Conservation (phyloP, 1,140 invertebrate genomes). For the Macrostomum lignano region DNA sequence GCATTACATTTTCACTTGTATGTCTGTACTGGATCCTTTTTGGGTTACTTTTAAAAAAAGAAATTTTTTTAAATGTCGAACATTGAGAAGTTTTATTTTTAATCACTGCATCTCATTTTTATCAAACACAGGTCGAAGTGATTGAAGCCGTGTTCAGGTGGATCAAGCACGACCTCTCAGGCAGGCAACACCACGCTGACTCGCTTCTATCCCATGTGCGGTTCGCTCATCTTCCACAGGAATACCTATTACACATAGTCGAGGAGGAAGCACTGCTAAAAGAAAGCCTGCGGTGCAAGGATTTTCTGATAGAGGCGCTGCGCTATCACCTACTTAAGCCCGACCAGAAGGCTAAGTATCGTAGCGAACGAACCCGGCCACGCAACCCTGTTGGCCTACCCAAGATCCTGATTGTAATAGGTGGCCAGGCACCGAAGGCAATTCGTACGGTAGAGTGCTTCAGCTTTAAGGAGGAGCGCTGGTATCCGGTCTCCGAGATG, state of each 20-base stretch:
- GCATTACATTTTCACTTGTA: too few relatives aligned
- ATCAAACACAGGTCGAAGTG: too few relatives aligned
- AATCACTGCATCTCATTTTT: too few relatives aligned
- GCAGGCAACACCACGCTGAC: too few relatives aligned
- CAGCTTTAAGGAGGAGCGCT: slow-evolving; percentile 48
- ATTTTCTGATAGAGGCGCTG: slow-evolving; percentile 74
- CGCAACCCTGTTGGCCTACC: slow-evolving; percentile 52
- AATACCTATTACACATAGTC: slow-evolving; percentile 57
- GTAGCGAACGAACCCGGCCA: slow-evolving; percentile 49
- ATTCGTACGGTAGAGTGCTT: slow-evolving; percentile 66
- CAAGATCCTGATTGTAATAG: slow-evolving; percentile 58
- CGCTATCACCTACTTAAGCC: slow-evolving; percentile 64
- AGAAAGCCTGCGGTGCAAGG: slow-evolving; percentile 52
- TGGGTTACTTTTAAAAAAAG: too few relatives aligned
- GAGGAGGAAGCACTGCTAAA: slow-evolving; percentile 61
- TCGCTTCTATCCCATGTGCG: slow-evolving; percentile 73
- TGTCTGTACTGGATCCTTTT: too few relatives aligned
- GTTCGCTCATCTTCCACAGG: slow-evolving; percentile 54
- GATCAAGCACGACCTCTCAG: too few relatives aligned
- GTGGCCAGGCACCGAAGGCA: slow-evolving; percentile 78
- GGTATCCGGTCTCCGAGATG: slow-evolving; percentile 43
- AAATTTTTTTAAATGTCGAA: too few relatives aligned
- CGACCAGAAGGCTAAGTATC: slow-evolving; percentile 49
- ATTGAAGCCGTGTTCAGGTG: too few relatives aligned
- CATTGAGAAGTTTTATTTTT: too few relatives aligned